Percentiles rank a stretch among this genome's conserved stretches.
phyloP scores from a whole-genome alignment of 2,888 invertebrate genomes.

The Morpho deidamia region DNA sequence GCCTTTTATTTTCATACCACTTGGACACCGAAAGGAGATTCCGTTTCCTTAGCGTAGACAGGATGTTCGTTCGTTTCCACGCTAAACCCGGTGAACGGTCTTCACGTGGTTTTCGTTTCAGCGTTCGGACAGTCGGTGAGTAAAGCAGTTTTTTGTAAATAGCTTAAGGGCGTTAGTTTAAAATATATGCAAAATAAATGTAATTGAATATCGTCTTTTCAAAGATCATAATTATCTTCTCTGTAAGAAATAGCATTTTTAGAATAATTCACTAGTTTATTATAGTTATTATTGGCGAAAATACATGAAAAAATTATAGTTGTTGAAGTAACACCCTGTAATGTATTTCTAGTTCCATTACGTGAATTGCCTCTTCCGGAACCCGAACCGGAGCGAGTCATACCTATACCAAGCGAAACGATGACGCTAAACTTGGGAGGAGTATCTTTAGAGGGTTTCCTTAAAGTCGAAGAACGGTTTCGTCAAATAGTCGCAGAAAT shows the following conservation, averaged over 20 bases:
- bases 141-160: conserved; percentile 7
- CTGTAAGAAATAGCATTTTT: no score
- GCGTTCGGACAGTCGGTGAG: conserved; percentile 56
- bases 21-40: conserved; percentile 41
- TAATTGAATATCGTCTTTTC: no score
- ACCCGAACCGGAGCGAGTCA: conserved; percentile 36
- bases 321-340: neutral
- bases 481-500: conserved; percentile 52
- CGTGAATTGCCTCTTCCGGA: conserved; percentile 32
- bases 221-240: no score
- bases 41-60: conserved; percentile 52
- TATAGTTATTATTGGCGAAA: no score
- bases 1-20: conserved; percentile 52
- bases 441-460: conserved; percentile 38
- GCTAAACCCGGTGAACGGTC: conserved; percentile 32
- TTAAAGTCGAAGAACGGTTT: conserved; percentile 42
- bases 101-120: conserved; percentile 49
- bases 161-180: no score
- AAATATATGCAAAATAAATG: no score
- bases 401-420: conserved; percentile 35
- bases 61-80: conserved; percentile 56
- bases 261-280: no score
- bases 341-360: conserved; percentile 30
- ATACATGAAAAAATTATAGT: neutral
- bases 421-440: conserved; percentile 51